Evolutionary conservation across 1,140 invertebrate species (phyloP), one percentile per base, ranked within the genome.

Genomic region (Drosophila lowei): DNA sequence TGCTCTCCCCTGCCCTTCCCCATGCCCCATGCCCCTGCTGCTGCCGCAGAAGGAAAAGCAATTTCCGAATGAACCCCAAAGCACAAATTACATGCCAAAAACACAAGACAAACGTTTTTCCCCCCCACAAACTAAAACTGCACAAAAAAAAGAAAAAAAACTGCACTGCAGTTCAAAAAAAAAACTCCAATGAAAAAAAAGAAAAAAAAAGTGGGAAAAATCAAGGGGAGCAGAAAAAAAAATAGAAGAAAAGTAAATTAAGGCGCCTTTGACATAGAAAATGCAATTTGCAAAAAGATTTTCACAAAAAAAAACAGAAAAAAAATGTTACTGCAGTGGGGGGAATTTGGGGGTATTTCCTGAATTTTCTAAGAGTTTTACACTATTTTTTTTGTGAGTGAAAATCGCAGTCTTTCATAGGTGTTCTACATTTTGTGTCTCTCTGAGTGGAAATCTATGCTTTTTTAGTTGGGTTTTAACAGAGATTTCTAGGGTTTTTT

Each of bases 241-340:
- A 61, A 55, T 52, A 11, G 25, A 41, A 41, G 34, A 53, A 70
- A 86, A 74, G 61, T 81, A 81, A 86, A 85, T 85, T 86, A 86
- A 86, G 34, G 77, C 81, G 80, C 80, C 80, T 85, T 85, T 85
- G 81, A 85, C 73, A 86, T 79, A 76, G 61, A 74, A 85, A 86
- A 85, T 86, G 77, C 77, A 85, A 75, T 86, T 74, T 77, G 61
- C 47, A 46, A 67, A 67, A 74, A 67, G 30, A 34, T 38, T 13
- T 38, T 38, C 34, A 38, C 34, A 43, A 74, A 57, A n/a, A 48
- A 55, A 53, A 55, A 53, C 18, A 18, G 18, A 53, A 18, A 18
- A 2, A 18, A 53, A 41, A 70, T 54, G n/a, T 60, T 71, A 71
- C 56, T 71, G 70, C 66, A 71, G 54, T 48, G n/a, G n/a, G n/a